Evolutionary conservation across 2,113 vertebrate species (phyloP), one percentile per base, ranked within the genome.

Genomic region (Gopherus flavomarginatus): DNA sequence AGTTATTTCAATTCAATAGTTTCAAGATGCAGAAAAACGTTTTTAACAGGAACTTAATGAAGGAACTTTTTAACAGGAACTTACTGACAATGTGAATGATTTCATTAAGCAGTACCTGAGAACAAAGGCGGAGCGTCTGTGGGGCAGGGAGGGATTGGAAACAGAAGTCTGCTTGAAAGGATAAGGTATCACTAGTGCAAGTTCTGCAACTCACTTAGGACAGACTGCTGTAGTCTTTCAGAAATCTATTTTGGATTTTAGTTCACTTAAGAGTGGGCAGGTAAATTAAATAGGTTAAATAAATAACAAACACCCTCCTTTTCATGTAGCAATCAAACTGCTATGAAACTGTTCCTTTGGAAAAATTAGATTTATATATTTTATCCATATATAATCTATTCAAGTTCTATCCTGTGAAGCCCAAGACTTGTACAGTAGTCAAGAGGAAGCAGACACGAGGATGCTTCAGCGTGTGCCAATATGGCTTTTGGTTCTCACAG

Each of bases 361-460:
- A 88, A 52, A 27, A 50, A 94, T 81, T 12, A 77, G 38, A 88
- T 80, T 19, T 59, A 27, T 87, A 1, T 4, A 49, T 52, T 88
- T 53, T 8, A 95, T 94, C 11, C 11, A 81, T 42, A 50, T 56
- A 93, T 62, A 85, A 65, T 83, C 52, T 80, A 88, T 69, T 83
- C 35, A 21, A 26, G 56, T 17, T 26, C 10, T 57, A 57, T 10
- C 24, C 24, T 57, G 22, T 57, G 24, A 57, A 26, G 56, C 56
- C 24, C 56, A 57, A 57, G 56, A 26, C 26, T 57, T 57, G 56
- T 57, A 57, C 24, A 26, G 56, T 26, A 57, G 56, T 4, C 57
- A 59, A 29, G 11, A 59, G 26, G 57, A 29, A 29, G 27, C 24
- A 29, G 26, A 29, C 26, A 27, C 11, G 12, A 29, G 57, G 57